Evolutionary conservation across 2,113 vertebrate species (phyloP).

Genomic region (Sapajus apella): DNA sequence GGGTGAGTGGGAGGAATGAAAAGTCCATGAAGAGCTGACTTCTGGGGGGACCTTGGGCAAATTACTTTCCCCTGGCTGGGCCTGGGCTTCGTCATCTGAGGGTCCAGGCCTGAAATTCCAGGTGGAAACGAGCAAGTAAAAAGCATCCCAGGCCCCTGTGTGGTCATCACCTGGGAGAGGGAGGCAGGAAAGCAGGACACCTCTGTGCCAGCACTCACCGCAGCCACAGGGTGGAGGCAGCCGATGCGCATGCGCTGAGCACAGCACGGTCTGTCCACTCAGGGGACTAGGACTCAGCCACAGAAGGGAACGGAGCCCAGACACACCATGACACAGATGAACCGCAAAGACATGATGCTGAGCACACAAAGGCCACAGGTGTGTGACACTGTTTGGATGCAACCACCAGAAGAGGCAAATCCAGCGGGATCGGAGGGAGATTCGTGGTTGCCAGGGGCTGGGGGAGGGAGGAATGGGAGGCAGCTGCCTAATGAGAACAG

Average conservation of each 20-base stretch:
- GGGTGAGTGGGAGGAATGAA: not conserved
- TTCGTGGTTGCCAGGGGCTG: not conserved
- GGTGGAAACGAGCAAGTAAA: not conserved
- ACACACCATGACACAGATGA: too few species aligned
- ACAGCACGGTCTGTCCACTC: accelerated
- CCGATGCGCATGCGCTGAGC: not conserved
- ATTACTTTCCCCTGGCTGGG: not conserved
- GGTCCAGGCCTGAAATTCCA: not conserved
- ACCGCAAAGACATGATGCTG: not conserved
- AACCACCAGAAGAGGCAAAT: not conserved
- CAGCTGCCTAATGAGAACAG: not conserved
- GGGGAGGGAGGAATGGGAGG: too few species aligned
- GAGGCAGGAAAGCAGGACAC: not conserved
- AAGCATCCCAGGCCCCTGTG: too few species aligned
- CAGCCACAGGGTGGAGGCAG: not conserved
- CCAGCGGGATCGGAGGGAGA: not conserved
- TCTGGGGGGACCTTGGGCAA: not conserved
- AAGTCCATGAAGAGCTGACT: not conserved
- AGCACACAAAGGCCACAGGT: not conserved
- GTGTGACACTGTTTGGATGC: accelerated
- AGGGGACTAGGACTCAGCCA: not conserved
- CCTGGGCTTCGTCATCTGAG: not conserved
- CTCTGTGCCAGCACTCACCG: not conserved
- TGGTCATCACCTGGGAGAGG: accelerated
- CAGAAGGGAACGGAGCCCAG: accelerated